Conservation (phyloP, 2,888 invertebrate genomes). For the Carpatolechia fugitivella region DNA sequence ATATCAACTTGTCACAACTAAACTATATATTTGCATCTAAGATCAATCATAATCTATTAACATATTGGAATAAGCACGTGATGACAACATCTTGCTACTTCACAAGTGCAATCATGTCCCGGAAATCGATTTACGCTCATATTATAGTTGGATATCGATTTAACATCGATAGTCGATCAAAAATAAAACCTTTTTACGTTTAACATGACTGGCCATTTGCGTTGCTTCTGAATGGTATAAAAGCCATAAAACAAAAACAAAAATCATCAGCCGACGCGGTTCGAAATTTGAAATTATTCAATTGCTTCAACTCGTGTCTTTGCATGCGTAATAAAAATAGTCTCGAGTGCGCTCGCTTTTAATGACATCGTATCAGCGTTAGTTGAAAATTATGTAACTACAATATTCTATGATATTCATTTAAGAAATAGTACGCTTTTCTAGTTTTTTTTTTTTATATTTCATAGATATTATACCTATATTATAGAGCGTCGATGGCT, state of each 20-base stretch:
- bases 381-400: neutral
- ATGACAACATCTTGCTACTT: neutral
- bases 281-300: constrained; percentile 9
- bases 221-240: neutral
- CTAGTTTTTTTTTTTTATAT: too few species aligned
- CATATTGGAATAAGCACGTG: neutral
- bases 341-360: constrained; percentile 13
- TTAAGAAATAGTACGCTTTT: too few species aligned
- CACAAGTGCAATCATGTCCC: neutral
- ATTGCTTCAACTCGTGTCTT: constrained; percentile 21
- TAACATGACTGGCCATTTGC: constrained; percentile 1
- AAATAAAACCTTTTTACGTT: neutral
- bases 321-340: constrained; percentile 26
- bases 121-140: constrained; percentile 2
- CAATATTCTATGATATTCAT: neutral
- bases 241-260: constrained; percentile 7
- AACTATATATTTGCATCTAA: neutral
- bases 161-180: neutral
- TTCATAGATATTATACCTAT: too few species aligned
- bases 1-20: constrained; percentile 2
- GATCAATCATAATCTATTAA: neutral
- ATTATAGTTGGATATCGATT: neutral
- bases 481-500: too few species aligned
- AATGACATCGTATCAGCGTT: constrained; percentile 15
- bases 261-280: neutral